Evolutionary conservation across 1,140 invertebrate genomes (phyloP), one percentile per base, ranked within the genome.

Genomic region (Drosophila tsacasi): DNA sequence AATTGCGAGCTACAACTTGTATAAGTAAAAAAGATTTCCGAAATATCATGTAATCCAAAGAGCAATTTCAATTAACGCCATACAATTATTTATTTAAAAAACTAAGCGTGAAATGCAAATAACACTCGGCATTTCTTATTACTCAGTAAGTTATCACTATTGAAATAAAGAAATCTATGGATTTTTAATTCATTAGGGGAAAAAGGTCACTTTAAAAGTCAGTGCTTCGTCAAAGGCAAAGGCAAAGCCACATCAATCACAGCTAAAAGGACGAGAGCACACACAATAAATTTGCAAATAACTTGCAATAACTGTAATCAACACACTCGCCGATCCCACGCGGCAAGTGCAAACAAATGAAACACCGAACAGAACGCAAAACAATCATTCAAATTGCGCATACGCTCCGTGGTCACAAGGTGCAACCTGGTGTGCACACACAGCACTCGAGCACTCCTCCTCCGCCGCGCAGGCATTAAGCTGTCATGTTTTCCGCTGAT

Each of bases 341-440:
- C 19, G 67, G 58, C 54, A 52, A 61, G 27, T 58, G 40, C 39
- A 63, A 55, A 64, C 40, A 65, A 49, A 68, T 40, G 47, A 40
- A 67, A 72, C 35, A 40, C 15, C 46, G 32, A 55, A 87, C 80
- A 83, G 47, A 78, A 75, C 68, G 76, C 77, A 89, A 83, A 89
- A 89, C 83, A 87, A 89, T 87, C 84, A 87, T 89, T 87, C 84
- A 87, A 87, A 87, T 89, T 83, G 83, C 84, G 67, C 84, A 87
- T 87, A 87, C 83, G 84, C 77, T 77, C 61, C 68, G 73, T 89
- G 80, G 71, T 72, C 76, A 82, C 63, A 64, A 75, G 63, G 63
- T 76, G 64, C 63, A 55, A 58, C n/a, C 67, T 55, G 49, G 57
- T 42, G 40, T 49, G 57, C 57, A 67, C 66, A 68, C 40, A 40